These are phyloP conservation scores for Chloroceryle aenea DNA, from an alignment of 2,113 vertebrate genomes.

Conservation along the genomic window DNA sequence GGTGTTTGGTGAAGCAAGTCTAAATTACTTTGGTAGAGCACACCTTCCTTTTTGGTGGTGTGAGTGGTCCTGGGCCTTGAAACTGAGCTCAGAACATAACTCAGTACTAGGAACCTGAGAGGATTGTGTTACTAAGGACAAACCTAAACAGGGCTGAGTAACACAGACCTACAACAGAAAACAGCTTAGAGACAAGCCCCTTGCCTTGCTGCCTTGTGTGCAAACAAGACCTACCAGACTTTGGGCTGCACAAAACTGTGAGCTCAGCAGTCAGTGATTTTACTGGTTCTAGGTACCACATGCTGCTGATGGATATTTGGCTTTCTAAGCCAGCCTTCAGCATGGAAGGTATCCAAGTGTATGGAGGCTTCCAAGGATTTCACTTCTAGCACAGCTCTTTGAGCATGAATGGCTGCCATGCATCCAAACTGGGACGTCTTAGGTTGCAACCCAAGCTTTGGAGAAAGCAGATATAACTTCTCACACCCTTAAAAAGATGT, in stretches of 20 bases:
- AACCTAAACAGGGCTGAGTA: background rate
- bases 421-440: background rate
- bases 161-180: background rate
- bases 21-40: background rate
- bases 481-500: background rate
- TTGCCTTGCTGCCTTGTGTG: accelerated
- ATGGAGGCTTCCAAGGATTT: background rate
- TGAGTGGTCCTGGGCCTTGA: background rate
- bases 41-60: background rate
- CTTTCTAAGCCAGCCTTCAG: background rate
- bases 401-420: background rate
- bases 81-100: background rate
- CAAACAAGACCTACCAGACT: background rate
- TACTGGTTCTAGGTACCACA: background rate
- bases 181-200: background rate
- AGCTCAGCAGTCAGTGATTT: background rate
- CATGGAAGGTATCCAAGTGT: background rate
- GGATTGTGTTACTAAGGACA: background rate
- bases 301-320: background rate
- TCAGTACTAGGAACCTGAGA: background rate
- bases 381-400: background rate
- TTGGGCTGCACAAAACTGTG: background rate
- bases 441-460: background rate
- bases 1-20: background rate
- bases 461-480: background rate